Evolutionary conservation across 1,140 invertebrate species (phyloP).

Genomic region (Tetraneura akinire): DNA sequence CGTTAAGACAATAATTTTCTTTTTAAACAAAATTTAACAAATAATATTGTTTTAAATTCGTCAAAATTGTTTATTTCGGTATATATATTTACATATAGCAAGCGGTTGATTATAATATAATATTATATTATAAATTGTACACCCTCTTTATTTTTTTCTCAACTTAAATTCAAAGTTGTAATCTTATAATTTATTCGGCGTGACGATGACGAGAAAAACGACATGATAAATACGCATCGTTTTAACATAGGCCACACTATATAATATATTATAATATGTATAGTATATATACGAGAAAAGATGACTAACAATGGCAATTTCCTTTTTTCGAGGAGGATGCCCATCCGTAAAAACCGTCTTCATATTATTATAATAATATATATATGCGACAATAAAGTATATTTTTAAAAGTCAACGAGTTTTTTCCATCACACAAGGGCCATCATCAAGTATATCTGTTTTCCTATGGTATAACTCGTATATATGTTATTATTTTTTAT

Average conservation of each 20-base stretch:
- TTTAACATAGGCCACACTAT: not conserved
- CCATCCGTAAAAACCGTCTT: not conserved
- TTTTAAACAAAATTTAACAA: too few species aligned
- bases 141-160: not conserved
- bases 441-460: not conserved
- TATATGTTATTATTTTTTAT: not conserved
- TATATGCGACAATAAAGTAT: not conserved
- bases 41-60: not conserved
- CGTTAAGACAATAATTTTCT: too few species aligned
- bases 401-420: not conserved
- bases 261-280: too few species aligned
- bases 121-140: not conserved
- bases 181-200: not conserved
- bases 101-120: not conserved
- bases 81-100: not conserved
- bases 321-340: not conserved
- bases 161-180: too few species aligned
- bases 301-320: conserved; percentile 33
- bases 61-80: too few species aligned
- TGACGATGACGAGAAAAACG: not conserved
- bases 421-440: not conserved
- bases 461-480: too few species aligned
- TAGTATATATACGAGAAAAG: not conserved
- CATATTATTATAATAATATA: too few species aligned
- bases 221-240: conserved; percentile 28